Percentiles rank a stretch among this genome's conserved stretches.
Evolutionary conservation across 2,797 vertebrate species (phyloP).

Genomic region (Pseudomugil tenellus): DNA sequence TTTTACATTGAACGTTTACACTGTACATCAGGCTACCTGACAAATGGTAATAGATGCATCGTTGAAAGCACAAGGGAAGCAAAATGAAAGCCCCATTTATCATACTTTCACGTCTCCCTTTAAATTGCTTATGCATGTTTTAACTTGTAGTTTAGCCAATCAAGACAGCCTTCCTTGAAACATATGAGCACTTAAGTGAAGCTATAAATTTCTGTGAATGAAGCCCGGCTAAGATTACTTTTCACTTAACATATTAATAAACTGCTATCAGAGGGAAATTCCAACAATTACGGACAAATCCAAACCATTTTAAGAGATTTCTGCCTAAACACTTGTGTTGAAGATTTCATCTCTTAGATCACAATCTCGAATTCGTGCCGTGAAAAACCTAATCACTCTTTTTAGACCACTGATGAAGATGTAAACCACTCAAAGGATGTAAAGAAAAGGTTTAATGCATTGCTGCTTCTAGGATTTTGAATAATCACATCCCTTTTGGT

Average conservation of each 20-base stretch:
- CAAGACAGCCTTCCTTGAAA: background rate
- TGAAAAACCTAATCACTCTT: slow-evolving; percentile 30
- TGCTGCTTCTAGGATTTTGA: slow-evolving; percentile 14
- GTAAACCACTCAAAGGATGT: slow-evolving; percentile 12
- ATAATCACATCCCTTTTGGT: slow-evolving; percentile 11
- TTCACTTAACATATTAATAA: slow-evolving; percentile 12
- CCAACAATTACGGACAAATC: background rate
- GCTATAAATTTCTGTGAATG: background rate
- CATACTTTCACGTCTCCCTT: background rate
- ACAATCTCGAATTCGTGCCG: slow-evolving; percentile 18
- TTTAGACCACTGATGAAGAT: slow-evolving; percentile 27
- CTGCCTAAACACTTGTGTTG: background rate
- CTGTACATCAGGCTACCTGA: background rate
- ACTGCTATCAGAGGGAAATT: slow-evolving; percentile 34
- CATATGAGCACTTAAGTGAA: slow-evolving; percentile 4
- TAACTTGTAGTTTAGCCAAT: background rate
- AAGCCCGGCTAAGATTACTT: background rate
- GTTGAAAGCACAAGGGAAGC: background rate
- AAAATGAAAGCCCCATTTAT: background rate
- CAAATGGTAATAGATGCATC: background rate
- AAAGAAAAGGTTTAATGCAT: slow-evolving; percentile 32
- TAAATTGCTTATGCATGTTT: background rate
- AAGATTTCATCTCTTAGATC: slow-evolving; percentile 27
- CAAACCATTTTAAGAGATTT: slow-evolving; percentile 7
- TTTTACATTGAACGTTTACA: background rate